These are phyloP conservation scores for Orthosia gothica DNA, from an alignment of 2,888 invertebrate species.

Conservation along the genomic window DNA sequence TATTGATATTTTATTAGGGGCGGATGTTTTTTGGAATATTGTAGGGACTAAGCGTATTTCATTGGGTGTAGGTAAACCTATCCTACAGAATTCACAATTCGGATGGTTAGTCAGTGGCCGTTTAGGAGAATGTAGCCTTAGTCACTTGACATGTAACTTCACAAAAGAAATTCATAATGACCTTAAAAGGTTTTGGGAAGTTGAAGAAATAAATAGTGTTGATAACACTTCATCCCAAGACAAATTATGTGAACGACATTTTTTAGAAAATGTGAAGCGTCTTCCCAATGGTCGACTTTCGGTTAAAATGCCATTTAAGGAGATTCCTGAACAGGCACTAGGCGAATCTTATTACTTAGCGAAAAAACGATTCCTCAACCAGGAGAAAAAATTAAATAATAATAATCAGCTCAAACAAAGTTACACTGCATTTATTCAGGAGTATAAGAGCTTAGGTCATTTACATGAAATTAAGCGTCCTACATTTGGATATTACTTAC, in stretches of 20 bases:
- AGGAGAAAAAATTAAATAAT: background rate
- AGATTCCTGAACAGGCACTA: background rate
- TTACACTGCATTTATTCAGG: background rate
- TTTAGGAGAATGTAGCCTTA: conserved; percentile 1
- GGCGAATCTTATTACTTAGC: background rate
- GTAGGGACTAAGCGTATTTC: conserved; percentile 3
- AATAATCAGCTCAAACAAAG: background rate
- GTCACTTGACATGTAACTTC: background rate
- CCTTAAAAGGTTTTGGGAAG: too few relatives aligned
- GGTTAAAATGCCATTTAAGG: background rate
- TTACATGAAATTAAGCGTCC: background rate
- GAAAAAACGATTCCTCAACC: background rate
- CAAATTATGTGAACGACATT: background rate
- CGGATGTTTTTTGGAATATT: background rate
- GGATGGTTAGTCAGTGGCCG: conserved; percentile 1
- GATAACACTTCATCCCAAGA: too few relatives aligned
- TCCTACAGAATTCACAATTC: background rate
- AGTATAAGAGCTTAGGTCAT: background rate
- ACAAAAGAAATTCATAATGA: too few relatives aligned
- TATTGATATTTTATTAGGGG: too few relatives aligned
- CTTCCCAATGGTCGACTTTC: background rate
- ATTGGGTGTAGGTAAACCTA: background rate
- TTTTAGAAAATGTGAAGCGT: background rate
- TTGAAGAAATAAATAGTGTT: too few relatives aligned
- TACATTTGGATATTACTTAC: too few relatives aligned